These are phyloP conservation scores for Diacarnus erythraeanus DNA, from an alignment of 37 sponge, comb jelly and placozoan genomes.

Conservation along the genomic window DNA sequence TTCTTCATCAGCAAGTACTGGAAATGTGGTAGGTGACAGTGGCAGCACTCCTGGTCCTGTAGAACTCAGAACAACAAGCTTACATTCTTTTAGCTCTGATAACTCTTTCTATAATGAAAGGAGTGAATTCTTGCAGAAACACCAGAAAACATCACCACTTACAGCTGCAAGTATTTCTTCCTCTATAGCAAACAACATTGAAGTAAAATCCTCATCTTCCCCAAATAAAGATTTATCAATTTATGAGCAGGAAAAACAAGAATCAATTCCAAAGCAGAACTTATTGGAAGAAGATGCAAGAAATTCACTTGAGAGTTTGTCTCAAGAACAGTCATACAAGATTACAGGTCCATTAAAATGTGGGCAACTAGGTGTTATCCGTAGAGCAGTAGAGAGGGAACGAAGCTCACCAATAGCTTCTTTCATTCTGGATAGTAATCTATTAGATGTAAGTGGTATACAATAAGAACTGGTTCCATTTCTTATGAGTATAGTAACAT, in stretches of 20 bases:
- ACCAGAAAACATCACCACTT: conserved; percentile 12
- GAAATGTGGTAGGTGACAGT: neutral
- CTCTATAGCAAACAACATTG: neutral
- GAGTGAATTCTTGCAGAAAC: neutral
- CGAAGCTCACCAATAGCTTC: neutral
- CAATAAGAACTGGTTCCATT: no score
- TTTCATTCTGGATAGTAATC: neutral
- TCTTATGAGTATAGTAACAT: no score
- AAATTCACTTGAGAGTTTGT: neutral
- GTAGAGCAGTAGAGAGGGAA: neutral
- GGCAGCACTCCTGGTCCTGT: neutral
- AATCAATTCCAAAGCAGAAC: neutral
- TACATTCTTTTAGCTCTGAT: conserved; percentile 18
- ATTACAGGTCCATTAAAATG: neutral
- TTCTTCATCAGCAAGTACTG: conserved; percentile 17
- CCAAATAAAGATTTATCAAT: neutral
- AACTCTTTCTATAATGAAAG: neutral
- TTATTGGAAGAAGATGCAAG: neutral
- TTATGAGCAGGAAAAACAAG: neutral
- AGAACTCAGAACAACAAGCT: neutral
- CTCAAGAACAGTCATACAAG: neutral
- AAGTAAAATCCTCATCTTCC: neutral
- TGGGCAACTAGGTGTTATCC: neutral
- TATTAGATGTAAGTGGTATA: neutral
- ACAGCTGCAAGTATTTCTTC: neutral